Conservation (phyloP, 2,113 vertebrate species). For the Psophia crepitans region DNA sequence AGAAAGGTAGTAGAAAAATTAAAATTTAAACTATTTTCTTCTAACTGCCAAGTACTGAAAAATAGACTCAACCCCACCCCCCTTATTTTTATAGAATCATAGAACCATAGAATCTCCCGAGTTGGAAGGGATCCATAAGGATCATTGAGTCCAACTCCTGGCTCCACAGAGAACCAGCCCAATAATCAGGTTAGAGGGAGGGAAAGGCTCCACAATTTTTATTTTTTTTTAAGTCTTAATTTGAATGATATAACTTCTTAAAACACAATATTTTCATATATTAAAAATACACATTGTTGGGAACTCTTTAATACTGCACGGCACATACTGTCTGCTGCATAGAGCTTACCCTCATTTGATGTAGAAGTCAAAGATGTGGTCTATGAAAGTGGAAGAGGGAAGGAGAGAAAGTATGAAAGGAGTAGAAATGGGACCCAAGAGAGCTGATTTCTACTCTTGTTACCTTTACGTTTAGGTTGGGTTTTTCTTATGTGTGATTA, state of each 20-base stretch:
- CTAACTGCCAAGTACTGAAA: neutral
- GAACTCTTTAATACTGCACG: neutral
- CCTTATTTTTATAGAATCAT: neutral
- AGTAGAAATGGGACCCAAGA: neutral
- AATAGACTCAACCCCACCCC: accelerated
- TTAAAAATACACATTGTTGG: neutral
- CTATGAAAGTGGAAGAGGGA: neutral
- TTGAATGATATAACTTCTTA: neutral
- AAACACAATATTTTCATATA: neutral
- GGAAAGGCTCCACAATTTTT: neutral
- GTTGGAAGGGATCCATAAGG: no score
- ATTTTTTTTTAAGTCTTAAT: neutral
- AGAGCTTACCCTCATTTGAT: neutral
- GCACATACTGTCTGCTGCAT: neutral
- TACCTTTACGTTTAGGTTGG: neutral
- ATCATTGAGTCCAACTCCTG: no score
- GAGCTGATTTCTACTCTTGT: neutral
- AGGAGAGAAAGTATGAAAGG: neutral
- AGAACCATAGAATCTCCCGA: no score
- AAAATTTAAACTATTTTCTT: neutral
- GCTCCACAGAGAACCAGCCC: no score
- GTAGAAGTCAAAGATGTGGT: neutral
- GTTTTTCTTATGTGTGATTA: neutral
- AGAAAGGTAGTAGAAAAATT: neutral
- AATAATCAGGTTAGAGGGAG: no score